Conservation (phyloP, 2,888 invertebrate species). For the Andrena hattorfiana region DNA sequence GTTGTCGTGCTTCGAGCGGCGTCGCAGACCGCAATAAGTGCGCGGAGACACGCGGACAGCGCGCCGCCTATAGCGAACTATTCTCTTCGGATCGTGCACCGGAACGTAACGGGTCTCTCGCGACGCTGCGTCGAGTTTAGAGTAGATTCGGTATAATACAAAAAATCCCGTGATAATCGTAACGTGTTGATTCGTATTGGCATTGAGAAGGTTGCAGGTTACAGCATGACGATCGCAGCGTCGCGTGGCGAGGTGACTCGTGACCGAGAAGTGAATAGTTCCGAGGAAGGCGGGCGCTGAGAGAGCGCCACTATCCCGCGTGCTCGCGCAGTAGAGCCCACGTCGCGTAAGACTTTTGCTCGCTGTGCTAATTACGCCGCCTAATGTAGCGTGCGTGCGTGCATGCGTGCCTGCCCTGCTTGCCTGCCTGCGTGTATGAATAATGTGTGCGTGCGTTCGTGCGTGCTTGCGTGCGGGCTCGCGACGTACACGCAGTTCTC, state of each 20-base stretch:
- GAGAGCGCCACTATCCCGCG: conserved; percentile 58
- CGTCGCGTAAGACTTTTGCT: conserved; percentile 76
- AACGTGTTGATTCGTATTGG: not conserved
- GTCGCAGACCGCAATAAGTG: conserved; percentile 52
- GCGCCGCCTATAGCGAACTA: conserved; percentile 20
- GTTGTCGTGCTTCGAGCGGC: conserved; percentile 65
- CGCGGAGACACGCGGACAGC: conserved; percentile 49
- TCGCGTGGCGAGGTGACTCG: conserved; percentile 6
- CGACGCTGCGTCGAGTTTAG: too few species aligned
- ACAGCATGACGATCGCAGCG: not conserved
- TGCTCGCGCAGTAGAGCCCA: conserved; percentile 70
- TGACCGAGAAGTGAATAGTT: conserved; percentile 40
- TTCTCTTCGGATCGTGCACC: conserved; percentile 1
- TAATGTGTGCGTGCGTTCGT: conserved; percentile 58
- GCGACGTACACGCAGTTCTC: conserved; percentile 71
- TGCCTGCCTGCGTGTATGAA: conserved; percentile 57
- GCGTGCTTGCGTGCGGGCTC: conserved; percentile 66
- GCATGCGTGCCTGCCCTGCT: conserved; percentile 58
- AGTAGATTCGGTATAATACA: too few species aligned
- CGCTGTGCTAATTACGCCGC: conserved; percentile 79
- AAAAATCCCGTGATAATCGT: not conserved
- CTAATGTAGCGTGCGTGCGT: conserved; percentile 78
- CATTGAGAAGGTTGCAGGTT: not conserved
- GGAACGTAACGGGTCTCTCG: not conserved
- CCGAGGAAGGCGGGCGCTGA: conserved; percentile 52